Conservation (phyloP, 35 echinoderm and acorn worm species). For the Strongylocentrotus purpuratus region DNA sequence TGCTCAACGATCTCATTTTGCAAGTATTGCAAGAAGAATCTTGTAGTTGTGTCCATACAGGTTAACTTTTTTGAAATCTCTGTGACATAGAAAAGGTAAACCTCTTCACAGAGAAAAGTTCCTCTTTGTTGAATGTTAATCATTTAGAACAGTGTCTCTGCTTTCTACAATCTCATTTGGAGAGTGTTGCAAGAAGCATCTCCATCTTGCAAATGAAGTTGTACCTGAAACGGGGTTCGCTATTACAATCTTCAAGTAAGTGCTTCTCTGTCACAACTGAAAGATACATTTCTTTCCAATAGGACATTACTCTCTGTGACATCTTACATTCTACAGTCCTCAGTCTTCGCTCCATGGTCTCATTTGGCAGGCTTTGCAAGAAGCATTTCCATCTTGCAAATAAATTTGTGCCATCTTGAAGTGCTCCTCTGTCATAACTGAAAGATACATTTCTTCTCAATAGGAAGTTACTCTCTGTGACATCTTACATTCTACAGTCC, state of each 20-base stretch:
- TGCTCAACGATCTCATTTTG: background rate
- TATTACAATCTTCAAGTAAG: background rate
- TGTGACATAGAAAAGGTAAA: background rate
- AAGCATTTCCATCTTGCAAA: conserved; percentile 83
- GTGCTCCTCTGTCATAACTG: background rate
- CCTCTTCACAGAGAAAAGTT: background rate
- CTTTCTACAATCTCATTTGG: conserved; percentile 24
- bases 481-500: background rate
- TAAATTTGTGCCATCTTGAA: conserved; percentile 69
- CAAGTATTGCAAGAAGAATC: conserved; percentile 66
- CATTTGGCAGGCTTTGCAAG: conserved; percentile 62
- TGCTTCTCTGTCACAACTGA: background rate
- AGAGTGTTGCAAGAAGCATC: conserved; percentile 67
- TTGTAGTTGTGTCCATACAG: conserved; percentile 76
- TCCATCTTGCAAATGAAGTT: conserved; percentile 91
- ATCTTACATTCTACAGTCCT: background rate
- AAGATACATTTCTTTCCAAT: background rate
- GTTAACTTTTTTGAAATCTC: background rate
- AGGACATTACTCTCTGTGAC: background rate
- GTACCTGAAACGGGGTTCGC: conserved; percentile 61
- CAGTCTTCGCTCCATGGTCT: background rate
- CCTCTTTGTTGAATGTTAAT: background rate
- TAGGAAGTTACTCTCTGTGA: background rate
- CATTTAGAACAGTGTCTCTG: background rate
- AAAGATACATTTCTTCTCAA: background rate